These are phyloP conservation scores for Elaphurus davidianus DNA, from an alignment of 2,113 vertebrate genomes.

Conservation along the genomic window DNA sequence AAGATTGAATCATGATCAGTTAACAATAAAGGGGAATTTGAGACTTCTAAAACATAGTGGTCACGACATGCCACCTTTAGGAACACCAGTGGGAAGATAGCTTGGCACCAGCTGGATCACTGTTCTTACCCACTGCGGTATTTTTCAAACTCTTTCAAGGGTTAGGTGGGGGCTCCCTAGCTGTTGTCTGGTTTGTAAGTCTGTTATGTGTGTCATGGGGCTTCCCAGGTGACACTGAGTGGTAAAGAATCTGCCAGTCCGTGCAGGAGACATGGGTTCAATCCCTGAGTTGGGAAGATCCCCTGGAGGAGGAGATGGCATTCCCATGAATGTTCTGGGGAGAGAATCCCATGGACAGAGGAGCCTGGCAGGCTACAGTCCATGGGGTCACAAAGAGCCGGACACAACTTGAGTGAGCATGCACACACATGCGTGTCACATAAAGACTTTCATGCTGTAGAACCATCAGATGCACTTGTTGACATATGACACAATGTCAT, in stretches of 20 bases:
- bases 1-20: neutral
- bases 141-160: neutral
- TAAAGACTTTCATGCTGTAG: neutral
- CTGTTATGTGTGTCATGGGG: neutral
- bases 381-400: neutral
- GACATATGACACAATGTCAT: neutral
- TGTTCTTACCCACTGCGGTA: neutral
- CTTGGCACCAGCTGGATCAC: neutral
- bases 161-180: neutral
- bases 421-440: neutral
- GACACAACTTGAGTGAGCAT: fast-evolving
- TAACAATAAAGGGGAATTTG: neutral
- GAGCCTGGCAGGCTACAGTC: neutral
- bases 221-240: neutral
- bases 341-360: neutral
- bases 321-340: neutral
- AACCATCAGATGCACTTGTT: neutral
- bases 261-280: neutral
- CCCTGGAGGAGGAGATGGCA: neutral
- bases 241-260: neutral
- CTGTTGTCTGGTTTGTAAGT: neutral
- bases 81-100: neutral
- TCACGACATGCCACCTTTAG: neutral
- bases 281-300: neutral
- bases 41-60: neutral